A percentile compares a stretch with the other conserved stretches of the same genome.
phyloP scores from a whole-genome alignment of 1,140 invertebrate species.

The Meloidogyne floridensis region DNA sequence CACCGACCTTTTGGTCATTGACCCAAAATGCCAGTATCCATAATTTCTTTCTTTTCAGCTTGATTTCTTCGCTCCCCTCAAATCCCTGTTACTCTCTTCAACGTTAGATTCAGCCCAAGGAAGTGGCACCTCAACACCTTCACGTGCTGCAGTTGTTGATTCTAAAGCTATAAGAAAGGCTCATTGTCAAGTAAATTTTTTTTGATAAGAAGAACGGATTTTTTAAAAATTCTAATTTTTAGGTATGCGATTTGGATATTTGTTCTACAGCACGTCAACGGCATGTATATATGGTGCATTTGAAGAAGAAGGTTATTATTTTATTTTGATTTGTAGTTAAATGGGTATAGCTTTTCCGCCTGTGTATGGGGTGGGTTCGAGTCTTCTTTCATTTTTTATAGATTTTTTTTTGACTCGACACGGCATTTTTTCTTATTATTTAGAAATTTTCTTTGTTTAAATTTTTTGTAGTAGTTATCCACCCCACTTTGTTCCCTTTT shows the following conservation, averaged over 20 bases:
- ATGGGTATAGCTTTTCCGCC: no score
- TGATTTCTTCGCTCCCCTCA: constrained; percentile 11
- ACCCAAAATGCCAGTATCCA: not conserved
- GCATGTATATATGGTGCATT: constrained; percentile 57
- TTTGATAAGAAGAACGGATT: constrained; percentile 8
- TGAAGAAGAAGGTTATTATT: constrained; percentile 46
- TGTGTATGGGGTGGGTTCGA: no score
- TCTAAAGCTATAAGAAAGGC: constrained; percentile 44
- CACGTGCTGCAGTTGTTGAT: constrained; percentile 28
- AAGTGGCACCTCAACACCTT: not conserved
- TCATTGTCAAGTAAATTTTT: constrained; percentile 35
- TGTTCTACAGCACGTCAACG: constrained; percentile 53
- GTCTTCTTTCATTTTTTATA: no score
- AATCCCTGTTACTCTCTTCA: not conserved
- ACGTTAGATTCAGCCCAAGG: constrained; percentile 17
- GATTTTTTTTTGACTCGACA: no score
- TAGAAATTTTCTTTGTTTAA: no score
- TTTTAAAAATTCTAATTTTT: constrained; percentile 25
- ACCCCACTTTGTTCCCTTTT: no score
- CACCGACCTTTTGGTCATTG: no score
- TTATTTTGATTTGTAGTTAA: not conserved
- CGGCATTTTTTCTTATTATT: no score
- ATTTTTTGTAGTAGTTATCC: no score
- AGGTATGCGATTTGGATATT: constrained; percentile 51
- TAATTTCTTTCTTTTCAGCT: not conserved